Conservation (phyloP, 2,113 vertebrate species). For the Lepisosteus oculatus region DNA sequence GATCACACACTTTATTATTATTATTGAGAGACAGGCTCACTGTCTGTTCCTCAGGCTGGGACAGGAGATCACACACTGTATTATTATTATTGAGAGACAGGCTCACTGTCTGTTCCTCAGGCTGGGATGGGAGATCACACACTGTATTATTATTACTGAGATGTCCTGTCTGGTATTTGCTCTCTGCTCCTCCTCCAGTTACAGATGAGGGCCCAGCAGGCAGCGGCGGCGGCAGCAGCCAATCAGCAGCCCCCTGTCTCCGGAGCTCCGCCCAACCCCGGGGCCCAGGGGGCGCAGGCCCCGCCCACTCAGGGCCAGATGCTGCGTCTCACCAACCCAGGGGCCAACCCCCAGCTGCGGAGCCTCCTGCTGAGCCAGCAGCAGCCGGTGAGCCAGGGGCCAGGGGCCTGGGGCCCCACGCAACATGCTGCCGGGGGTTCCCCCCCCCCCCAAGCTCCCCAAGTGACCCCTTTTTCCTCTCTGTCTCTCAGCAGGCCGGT, state of each 20-base stretch:
- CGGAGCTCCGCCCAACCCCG: constrained; percentile 73
- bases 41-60: too few relatives aligned
- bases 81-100: too few relatives aligned
- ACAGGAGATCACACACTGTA: too few relatives aligned
- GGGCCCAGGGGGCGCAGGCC: constrained; percentile 57
- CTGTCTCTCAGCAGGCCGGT: constrained; percentile 62
- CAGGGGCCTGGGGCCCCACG: not conserved
- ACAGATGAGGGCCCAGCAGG: constrained; percentile 61
- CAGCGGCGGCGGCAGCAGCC: constrained; percentile 62
- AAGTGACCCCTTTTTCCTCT: constrained; percentile 7
- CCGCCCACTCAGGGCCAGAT: constrained; percentile 71
- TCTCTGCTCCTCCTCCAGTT: constrained; percentile 52
- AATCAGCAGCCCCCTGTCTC: constrained; percentile 63
- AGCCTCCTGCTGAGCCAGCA: constrained; percentile 89
- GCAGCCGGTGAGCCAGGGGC: constrained; percentile 69
- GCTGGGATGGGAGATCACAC: too few relatives aligned
- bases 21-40: too few relatives aligned
- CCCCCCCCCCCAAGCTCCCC: not conserved
- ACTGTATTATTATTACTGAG: too few relatives aligned
- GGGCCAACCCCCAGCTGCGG: constrained; percentile 88
- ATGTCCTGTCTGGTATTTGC: not conserved
- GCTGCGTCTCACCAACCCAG: constrained; percentile 81
- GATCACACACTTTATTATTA: too few relatives aligned
- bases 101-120: too few relatives aligned
- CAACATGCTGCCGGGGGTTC: not conserved